These are phyloP conservation scores for Bovichtus diacanthus DNA, from an alignment of 2,797 vertebrate species.

Conservation along the genomic window DNA sequence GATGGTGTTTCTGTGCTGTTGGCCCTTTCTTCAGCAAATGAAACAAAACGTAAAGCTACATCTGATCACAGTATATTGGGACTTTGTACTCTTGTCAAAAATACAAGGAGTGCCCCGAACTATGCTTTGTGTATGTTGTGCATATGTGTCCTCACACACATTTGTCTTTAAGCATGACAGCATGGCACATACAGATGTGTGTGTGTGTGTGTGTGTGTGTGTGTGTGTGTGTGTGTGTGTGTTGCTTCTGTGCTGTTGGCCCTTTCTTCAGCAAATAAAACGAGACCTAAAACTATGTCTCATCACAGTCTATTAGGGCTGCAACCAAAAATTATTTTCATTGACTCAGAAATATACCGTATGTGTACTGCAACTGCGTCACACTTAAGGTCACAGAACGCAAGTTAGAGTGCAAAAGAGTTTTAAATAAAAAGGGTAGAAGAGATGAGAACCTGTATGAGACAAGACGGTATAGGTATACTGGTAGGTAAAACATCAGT, in stretches of 20 bases:
- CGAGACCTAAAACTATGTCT: background rate
- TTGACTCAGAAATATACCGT: background rate
- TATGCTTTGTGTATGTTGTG: slow-evolving; percentile 37
- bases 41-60: too few relatives aligned
- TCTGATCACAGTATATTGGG: too few relatives aligned
- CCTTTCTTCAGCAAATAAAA: background rate
- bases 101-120: slow-evolving; percentile 83
- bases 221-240: slow-evolving; percentile 9
- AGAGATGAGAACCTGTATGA: background rate
- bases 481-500: background rate
- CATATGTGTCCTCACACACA: slow-evolving; percentile 3
- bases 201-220: background rate
- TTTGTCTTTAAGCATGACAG: slow-evolving; percentile 12
- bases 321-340: background rate
- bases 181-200: background rate
- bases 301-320: background rate
- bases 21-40: background rate
- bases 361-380: background rate
- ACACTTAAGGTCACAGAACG: background rate
- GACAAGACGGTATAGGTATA: background rate
- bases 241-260: background rate
- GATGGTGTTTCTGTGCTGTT: background rate
- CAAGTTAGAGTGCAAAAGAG: background rate
- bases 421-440: background rate
- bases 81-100: too few relatives aligned